Evolutionary conservation across 2,797 vertebrate genomes (phyloP).

Genomic region (Notolepis coatsorum): DNA sequence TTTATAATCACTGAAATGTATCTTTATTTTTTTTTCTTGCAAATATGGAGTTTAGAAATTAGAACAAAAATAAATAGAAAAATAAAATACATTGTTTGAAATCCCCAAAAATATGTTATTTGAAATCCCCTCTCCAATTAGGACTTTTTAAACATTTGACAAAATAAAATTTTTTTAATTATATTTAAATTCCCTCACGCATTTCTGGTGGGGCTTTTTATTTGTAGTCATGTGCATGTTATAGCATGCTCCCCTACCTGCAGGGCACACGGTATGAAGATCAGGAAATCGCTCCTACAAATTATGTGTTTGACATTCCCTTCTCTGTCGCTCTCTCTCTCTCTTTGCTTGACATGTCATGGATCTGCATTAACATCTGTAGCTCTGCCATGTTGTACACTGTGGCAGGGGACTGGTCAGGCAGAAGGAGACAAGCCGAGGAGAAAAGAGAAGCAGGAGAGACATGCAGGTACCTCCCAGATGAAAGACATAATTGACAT

Average conservation of each 20-base stretch:
- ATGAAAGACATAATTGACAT: conserved; percentile 35
- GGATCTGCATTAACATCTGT: conserved; percentile 24
- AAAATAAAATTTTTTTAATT: background rate
- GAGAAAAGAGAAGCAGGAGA: conserved; percentile 17
- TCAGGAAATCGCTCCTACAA: conserved; percentile 27
- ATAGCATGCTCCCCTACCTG: conserved; percentile 8
- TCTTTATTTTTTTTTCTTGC: too few relatives aligned
- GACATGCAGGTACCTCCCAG: conserved; percentile 16
- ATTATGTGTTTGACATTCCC: conserved; percentile 39
- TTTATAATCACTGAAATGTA: too few relatives aligned
- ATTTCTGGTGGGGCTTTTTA: background rate
- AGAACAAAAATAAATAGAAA: background rate
- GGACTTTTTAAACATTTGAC: too few relatives aligned
- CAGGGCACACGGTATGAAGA: conserved; percentile 13
- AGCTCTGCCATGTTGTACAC: conserved; percentile 15
- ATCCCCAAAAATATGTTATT: background rate
- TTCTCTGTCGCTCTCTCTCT: conserved; percentile 26
- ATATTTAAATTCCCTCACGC: background rate
- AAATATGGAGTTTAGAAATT: background rate
- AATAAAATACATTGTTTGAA: background rate
- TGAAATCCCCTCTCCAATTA: background rate
- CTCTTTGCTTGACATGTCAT: conserved; percentile 35
- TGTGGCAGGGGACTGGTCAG: conserved; percentile 11
- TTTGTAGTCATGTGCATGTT: background rate
- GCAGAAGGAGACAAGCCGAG: conserved; percentile 6